Conservation (phyloP, 2,797 vertebrate species). For the Amblyopsis hoosieri region DNA sequence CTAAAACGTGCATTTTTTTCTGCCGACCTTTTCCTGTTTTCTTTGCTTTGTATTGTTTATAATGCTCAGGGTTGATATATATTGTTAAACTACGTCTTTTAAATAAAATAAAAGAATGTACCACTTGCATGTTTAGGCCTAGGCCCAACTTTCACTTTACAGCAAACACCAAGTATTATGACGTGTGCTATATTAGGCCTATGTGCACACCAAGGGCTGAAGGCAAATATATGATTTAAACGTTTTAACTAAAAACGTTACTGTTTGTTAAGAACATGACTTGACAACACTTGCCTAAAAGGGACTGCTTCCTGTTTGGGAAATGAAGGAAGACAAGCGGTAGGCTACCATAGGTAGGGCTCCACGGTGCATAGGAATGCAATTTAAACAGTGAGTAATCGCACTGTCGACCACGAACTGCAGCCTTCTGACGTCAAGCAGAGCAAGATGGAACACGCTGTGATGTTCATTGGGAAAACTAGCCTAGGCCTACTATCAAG, state of each 20-base stretch:
- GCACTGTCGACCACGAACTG: constrained; percentile 64
- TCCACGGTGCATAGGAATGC: constrained; percentile 70
- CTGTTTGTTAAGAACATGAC: too few relatives aligned
- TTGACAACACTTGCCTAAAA: constrained; percentile 50
- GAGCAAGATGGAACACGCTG: constrained; percentile 66
- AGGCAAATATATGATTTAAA: too few relatives aligned
- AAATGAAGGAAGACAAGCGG: constrained; percentile 43
- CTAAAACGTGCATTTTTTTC: background rate
- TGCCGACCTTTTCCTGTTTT: constrained; percentile 48
- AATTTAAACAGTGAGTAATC: constrained; percentile 74
- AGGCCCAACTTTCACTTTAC: too few relatives aligned
- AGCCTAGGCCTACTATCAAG: constrained; percentile 58
- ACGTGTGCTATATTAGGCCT: too few relatives aligned
- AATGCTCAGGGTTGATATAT: background rate
- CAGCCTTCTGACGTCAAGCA: constrained; percentile 71
- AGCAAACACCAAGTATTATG: too few relatives aligned
- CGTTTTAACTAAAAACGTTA: too few relatives aligned
- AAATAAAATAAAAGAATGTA: too few relatives aligned
- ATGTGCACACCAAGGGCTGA: too few relatives aligned
- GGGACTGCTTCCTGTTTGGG: constrained; percentile 69
- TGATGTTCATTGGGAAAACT: constrained; percentile 61
- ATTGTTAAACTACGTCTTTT: too few relatives aligned
- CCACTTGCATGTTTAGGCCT: too few relatives aligned
- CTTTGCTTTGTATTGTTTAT: constrained; percentile 17
- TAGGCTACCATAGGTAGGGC: constrained; percentile 42